phyloP scores from a whole-genome alignment of 2,797 vertebrate genomes.

The Spheniscus humboldti region DNA sequence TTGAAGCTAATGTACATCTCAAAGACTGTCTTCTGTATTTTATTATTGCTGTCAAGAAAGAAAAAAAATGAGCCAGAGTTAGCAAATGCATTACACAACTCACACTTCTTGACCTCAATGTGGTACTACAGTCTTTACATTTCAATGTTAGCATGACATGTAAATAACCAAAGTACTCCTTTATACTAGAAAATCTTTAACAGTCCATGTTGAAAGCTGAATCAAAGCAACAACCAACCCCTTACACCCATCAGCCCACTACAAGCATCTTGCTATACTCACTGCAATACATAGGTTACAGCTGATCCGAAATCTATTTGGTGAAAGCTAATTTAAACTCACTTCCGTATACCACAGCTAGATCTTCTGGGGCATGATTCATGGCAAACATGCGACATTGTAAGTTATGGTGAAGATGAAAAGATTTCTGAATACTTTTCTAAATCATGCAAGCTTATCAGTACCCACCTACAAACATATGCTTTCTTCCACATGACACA shows the following conservation, averaged over 20 bases:
- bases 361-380: not conserved
- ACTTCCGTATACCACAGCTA: not conserved
- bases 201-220: not conserved
- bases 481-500: not conserved
- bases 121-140: not conserved
- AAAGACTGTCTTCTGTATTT: not conserved
- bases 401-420: not conserved
- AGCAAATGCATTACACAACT: not conserved
- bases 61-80: not conserved
- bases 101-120: rapidly evolving
- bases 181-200: not conserved
- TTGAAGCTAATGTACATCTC: not conserved
- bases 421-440: not conserved
- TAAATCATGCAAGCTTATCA: not conserved
- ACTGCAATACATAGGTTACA: not conserved
- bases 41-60: not conserved
- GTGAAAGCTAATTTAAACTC: not conserved
- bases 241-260: not conserved
- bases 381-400: not conserved
- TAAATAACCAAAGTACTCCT: not conserved
- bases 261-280: not conserved
- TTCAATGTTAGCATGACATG: not conserved
- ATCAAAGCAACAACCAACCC: not conserved
- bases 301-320: not conserved
- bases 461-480: constrained; percentile 9